These are phyloP conservation scores for Gadopsis bispinosus DNA, from an alignment of 2,797 vertebrate genomes.

Conservation along the genomic window DNA sequence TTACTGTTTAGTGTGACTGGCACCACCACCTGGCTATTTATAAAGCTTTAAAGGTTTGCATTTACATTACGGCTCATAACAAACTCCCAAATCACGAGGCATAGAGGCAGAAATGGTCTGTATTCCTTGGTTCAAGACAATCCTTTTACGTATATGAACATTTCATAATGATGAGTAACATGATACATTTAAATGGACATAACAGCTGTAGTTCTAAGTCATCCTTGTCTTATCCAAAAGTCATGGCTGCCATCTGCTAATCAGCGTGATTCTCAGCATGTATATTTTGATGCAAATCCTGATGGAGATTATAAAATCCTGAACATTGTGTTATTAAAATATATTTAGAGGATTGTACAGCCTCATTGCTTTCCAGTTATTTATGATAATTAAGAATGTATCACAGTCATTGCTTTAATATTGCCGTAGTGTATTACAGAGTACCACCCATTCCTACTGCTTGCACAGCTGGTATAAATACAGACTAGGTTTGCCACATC, in stretches of 20 bases:
- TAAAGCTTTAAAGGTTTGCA: not conserved
- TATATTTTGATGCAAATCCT: not conserved
- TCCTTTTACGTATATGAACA: too few relatives aligned
- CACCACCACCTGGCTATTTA: too few relatives aligned
- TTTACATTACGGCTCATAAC: not conserved
- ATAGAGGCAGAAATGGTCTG: not conserved
- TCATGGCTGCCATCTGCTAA: not conserved
- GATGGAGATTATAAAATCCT: constrained; percentile 1
- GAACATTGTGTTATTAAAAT: constrained; percentile 1
- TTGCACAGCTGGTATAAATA: constrained; percentile 55
- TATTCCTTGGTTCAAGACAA: too few relatives aligned
- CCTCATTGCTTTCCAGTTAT: not conserved
- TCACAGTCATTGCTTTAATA: constrained; percentile 2
- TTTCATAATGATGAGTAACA: not conserved
- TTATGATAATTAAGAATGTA: not conserved
- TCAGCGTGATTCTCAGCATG: not conserved
- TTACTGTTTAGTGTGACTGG: not conserved
- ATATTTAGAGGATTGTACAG: not conserved
- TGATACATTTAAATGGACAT: not conserved
- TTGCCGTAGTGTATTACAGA: constrained; percentile 6
- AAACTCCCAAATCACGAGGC: not conserved
- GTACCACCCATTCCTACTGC: constrained; percentile 43
- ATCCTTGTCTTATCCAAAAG: not conserved
- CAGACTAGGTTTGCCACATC: constrained; percentile 51
- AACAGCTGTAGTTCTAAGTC: not conserved